These are phyloP conservation scores for Eleginops maclovinus DNA, from an alignment of 2,113 vertebrate genomes.

Conservation along the genomic window DNA sequence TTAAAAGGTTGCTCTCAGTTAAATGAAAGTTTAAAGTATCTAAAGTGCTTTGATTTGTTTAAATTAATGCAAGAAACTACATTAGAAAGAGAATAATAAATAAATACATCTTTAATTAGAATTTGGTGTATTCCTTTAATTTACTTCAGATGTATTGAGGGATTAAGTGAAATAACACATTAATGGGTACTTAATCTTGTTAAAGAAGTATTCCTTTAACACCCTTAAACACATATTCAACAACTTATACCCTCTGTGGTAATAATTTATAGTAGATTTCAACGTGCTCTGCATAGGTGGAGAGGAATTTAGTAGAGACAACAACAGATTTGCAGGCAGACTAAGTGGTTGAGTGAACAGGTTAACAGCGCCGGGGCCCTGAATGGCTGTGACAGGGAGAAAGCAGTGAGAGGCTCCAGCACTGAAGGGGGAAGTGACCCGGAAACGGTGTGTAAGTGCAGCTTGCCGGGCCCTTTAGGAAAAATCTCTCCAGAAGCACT, in stretches of 20 bases:
- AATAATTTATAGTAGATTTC: constrained; percentile 30
- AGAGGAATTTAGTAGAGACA: constrained; percentile 63
- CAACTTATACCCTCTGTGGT: background rate
- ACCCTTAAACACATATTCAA: background rate
- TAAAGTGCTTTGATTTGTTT: background rate
- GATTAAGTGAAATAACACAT: background rate
- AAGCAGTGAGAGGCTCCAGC: constrained; percentile 71
- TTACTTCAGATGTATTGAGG: background rate
- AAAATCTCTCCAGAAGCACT: constrained; percentile 59
- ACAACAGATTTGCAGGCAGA: constrained; percentile 67
- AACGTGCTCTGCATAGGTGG: constrained; percentile 30
- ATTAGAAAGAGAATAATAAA: background rate
- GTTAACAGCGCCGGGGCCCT: constrained; percentile 64
- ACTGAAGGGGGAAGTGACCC: constrained; percentile 79
- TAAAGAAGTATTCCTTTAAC: background rate
- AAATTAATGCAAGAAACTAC: background rate
- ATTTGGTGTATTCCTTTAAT: too few relatives aligned
- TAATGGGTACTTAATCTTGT: background rate
- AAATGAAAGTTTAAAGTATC: background rate
- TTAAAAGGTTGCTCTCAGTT: background rate
- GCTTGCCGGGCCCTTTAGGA: constrained; percentile 66
- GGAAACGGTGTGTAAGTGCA: constrained; percentile 75
- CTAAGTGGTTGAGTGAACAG: constrained; percentile 78
- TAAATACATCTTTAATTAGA: too few relatives aligned
- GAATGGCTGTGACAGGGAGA: constrained; percentile 79